A percentile compares a stretch with the other conserved stretches of the same genome.
Conservation (phyloP, 2,113 vertebrate genomes). For the Psammodynastes pulverulentus region DNA sequence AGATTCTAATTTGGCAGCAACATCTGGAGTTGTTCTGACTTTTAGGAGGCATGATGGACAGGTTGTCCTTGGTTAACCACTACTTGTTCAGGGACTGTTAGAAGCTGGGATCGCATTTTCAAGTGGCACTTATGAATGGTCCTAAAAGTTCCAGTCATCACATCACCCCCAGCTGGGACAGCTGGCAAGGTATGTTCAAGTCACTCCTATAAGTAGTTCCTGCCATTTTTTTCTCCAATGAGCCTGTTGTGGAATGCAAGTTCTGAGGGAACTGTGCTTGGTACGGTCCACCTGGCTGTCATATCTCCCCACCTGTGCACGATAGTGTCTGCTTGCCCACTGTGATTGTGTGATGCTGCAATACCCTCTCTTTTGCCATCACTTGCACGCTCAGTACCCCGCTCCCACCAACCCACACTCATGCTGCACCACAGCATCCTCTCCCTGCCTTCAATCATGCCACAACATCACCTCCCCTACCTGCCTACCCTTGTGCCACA, state of each 20-base stretch:
- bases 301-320: background rate
- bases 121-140: background rate
- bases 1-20: background rate
- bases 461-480: background rate
- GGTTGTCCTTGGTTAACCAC: background rate
- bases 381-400: background rate
- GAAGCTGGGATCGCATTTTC: background rate
- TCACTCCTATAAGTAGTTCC: background rate
- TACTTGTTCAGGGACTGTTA: background rate
- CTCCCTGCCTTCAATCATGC: background rate
- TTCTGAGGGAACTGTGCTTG: background rate
- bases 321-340: background rate
- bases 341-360: background rate
- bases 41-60: background rate
- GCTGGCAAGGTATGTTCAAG: background rate
- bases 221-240: background rate
- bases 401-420: background rate
- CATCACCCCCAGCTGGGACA: background rate
- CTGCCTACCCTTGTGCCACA: background rate
- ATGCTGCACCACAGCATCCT: background rate
- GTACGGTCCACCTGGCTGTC: background rate
- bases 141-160: background rate
- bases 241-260: background rate
- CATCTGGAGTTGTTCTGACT: background rate
- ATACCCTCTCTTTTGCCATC: background rate